Percentiles rank a stretch among this genome's conserved stretches.
phyloP scores from a whole-genome alignment of 1,140 invertebrate species.

The Sycophila sp. region DNA sequence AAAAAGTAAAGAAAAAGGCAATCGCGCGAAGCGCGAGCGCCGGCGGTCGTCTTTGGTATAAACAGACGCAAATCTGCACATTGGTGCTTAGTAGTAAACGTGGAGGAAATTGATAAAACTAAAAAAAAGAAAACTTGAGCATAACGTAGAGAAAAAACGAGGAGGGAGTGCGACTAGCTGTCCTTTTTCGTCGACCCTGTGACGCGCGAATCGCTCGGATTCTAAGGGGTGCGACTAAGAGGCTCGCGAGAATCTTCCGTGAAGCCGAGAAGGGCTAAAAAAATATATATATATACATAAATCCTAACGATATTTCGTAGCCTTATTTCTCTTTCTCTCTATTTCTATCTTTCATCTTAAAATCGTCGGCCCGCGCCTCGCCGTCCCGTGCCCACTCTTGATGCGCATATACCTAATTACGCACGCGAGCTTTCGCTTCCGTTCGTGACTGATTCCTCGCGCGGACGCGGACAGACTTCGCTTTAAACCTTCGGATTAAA shows the following conservation, averaged over 20 bases:
- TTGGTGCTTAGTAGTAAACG: too few relatives aligned
- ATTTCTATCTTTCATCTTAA: constrained; percentile 15
- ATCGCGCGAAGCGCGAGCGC: too few relatives aligned
- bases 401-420: too few relatives aligned
- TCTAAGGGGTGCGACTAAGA: background rate
- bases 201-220: background rate
- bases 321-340: constrained; percentile 31
- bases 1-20: background rate
- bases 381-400: too few relatives aligned
- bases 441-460: too few relatives aligned
- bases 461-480: background rate
- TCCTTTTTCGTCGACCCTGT: background rate
- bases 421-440: too few relatives aligned
- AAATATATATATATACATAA: background rate
- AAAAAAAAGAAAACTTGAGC: background rate
- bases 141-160: too few relatives aligned
- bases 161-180: background rate
- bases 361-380: background rate
- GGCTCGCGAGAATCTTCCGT: background rate
- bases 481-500: background rate
- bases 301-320: constrained; percentile 30
- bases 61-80: too few relatives aligned
- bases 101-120: too few relatives aligned
- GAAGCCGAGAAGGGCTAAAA: background rate
- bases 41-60: too few relatives aligned